These are phyloP conservation scores for Mesochorus sp. DNA, from an alignment of 2,888 invertebrate genomes.

Conservation along the genomic window DNA sequence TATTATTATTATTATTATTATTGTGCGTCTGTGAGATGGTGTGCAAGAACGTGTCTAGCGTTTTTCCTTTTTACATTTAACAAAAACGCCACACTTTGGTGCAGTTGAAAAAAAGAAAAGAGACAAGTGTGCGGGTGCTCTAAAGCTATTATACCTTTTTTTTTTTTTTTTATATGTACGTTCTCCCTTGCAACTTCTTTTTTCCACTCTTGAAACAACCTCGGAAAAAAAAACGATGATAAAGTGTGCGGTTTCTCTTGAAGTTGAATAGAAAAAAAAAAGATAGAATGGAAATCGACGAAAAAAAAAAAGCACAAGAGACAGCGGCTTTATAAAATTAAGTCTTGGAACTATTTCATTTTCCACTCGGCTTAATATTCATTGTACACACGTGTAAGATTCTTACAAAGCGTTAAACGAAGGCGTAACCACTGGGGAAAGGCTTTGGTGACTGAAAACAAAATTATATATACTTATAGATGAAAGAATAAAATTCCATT, in stretches of 20 bases:
- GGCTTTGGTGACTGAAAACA: too few relatives aligned
- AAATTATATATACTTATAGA: too few relatives aligned
- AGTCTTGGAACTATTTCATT: constrained; percentile 29
- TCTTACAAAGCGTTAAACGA: too few relatives aligned
- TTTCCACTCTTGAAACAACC: constrained; percentile 15
- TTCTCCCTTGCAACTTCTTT: constrained; percentile 21
- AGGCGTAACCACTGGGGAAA: too few relatives aligned
- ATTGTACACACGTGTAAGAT: not conserved
- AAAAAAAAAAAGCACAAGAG: constrained; percentile 11
- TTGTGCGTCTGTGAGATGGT: not conserved
- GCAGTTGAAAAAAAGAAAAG: not conserved
- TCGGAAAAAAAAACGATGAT: constrained; percentile 18
- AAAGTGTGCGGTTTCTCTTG: constrained; percentile 31
- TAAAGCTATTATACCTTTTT: constrained; percentile 41
- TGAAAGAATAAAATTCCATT: not conserved
- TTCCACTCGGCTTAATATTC: constrained; percentile 2
- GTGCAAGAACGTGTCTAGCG: not conserved
- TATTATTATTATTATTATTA: constrained; percentile 25
- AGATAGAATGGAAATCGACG: constrained; percentile 1
- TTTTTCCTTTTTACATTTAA: not conserved
- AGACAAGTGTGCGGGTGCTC: constrained; percentile 3
- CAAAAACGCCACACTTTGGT: constrained; percentile 20
- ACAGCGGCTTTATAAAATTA: constrained; percentile 4
- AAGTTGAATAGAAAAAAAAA: constrained; percentile 33
- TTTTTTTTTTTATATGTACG: constrained; percentile 12